Evolutionary conservation across 2,113 vertebrate genomes (phyloP).

Genomic region (Hydropotes inermis): DNA sequence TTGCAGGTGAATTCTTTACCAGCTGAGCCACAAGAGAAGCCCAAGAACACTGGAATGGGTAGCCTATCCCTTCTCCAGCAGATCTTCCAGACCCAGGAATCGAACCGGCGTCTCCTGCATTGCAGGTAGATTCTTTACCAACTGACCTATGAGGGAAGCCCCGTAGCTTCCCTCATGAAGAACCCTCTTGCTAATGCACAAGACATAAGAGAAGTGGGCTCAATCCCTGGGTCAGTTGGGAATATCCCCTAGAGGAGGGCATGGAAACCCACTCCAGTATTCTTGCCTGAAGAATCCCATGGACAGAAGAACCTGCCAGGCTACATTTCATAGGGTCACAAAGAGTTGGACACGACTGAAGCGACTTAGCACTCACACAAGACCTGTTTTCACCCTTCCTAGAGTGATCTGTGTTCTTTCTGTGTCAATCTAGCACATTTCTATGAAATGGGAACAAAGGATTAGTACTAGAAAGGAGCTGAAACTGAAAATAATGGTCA

Average conservation of each 20-base stretch:
- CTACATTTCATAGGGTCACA: not conserved
- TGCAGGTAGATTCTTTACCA: not conserved
- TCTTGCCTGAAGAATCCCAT: not conserved
- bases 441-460: not conserved
- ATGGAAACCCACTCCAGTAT: not conserved
- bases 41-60: not conserved
- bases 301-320: not conserved
- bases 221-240: not conserved
- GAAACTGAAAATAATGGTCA: not conserved
- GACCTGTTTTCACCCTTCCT: not conserved
- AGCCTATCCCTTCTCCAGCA: not conserved
- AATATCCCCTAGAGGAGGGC: not conserved
- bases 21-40: not conserved
- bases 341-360: not conserved
- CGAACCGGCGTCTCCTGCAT: accelerated
- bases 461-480: not conserved
- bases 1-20: not conserved
- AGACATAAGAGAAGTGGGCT: not conserved
- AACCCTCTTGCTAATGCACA: not conserved
- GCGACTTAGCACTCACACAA: not conserved
- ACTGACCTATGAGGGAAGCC: not conserved
- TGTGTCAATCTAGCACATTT: not conserved
- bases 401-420: not conserved
- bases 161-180: not conserved
- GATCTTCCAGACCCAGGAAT: not conserved